Percentiles rank a stretch among this genome's conserved stretches.
phyloP scores from a whole-genome alignment of 2,888 invertebrate species.

The Drosophila helvetica region DNA sequence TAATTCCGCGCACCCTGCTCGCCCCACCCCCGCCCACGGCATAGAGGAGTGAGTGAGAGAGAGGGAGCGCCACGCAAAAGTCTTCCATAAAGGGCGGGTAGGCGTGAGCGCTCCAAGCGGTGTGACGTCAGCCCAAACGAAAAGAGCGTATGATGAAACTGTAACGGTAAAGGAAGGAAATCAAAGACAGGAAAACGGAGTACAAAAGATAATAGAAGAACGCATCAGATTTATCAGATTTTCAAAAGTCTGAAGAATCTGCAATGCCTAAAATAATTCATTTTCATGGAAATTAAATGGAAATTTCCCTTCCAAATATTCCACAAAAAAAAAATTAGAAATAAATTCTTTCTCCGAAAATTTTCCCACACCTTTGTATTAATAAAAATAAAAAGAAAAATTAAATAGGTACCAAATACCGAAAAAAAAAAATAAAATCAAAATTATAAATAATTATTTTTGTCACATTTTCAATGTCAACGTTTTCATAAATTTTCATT shows the following conservation, averaged over 20 bases:
- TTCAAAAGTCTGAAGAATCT: too few species aligned
- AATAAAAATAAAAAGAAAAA: slow-evolving; percentile 19
- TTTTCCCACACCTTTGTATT: slow-evolving; percentile 28
- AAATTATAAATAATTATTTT: slow-evolving; percentile 40
- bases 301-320: not conserved
- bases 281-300: too few species aligned
- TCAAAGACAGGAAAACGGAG: not conserved
- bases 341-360: too few species aligned
- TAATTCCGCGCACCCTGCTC: slow-evolving; percentile 14
- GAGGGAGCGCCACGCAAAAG: not conserved
- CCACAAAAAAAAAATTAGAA: not conserved
- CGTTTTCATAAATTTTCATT: slow-evolving; percentile 32
- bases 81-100: not conserved
- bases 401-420: slow-evolving; percentile 1
- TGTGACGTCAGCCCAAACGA: not conserved
- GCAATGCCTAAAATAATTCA: too few species aligned
- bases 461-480: slow-evolving; percentile 46
- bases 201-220: too few species aligned
- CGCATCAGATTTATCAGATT: too few species aligned
- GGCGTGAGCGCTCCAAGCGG: too few species aligned
- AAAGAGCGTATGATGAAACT: not conserved
- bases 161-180: not conserved
- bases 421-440: not conserved
- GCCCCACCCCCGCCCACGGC: not conserved
- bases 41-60: not conserved